Conservation (phyloP, 2,113 vertebrate genomes). For the Acrocephalus kingi region DNA sequence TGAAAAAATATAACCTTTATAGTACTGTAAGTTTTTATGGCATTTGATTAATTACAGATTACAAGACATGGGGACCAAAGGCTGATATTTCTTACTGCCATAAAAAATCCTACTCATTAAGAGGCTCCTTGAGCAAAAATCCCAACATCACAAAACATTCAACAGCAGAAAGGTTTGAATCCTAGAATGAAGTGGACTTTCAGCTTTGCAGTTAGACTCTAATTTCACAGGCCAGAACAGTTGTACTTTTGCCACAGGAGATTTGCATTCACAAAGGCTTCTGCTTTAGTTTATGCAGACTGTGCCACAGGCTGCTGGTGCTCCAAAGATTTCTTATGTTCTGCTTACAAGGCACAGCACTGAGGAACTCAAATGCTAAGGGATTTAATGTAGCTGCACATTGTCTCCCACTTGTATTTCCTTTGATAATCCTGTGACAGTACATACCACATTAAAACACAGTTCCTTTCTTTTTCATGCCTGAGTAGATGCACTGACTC, state of each 20-base stretch:
- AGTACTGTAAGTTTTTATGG: background rate
- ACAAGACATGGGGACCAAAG: background rate
- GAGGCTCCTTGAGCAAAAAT: background rate
- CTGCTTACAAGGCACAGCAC: background rate
- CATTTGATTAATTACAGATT: background rate
- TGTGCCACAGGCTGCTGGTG: fast-evolving
- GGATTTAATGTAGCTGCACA: slow-evolving; percentile 8
- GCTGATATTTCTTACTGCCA: background rate
- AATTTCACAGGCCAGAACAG: background rate
- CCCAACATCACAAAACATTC: background rate
- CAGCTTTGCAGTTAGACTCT: background rate
- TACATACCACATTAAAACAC: background rate
- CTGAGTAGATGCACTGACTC: background rate
- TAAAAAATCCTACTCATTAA: background rate
- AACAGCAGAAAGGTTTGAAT: background rate
- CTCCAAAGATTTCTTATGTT: background rate
- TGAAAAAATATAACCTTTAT: background rate
- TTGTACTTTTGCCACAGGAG: background rate
- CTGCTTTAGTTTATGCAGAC: background rate
- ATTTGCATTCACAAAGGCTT: background rate
- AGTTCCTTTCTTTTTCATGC: background rate
- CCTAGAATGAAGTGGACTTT: background rate
- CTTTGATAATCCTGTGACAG: slow-evolving; percentile 29
- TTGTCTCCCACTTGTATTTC: slow-evolving; percentile 26
- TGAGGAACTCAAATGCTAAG: background rate